Percentiles rank a stretch among this genome's conserved stretches.
Conservation (phyloP, 2,888 invertebrate genomes). For the Dyspetes luteomarginatus region DNA sequence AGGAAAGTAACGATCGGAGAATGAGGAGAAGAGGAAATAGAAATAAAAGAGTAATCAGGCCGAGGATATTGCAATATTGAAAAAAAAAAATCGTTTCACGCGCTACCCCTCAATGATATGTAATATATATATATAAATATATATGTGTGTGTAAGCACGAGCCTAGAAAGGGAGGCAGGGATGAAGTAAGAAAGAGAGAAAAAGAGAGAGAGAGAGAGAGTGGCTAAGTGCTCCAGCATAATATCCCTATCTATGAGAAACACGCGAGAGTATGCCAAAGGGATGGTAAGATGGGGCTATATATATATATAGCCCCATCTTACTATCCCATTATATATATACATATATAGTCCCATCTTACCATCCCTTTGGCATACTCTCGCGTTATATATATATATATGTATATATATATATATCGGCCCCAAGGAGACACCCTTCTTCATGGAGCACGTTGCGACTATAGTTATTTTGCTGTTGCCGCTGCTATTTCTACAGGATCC, state of each 20-base stretch:
- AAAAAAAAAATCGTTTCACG: conserved; percentile 6
- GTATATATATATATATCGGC: neutral
- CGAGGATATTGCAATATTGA: conserved; percentile 43
- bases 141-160: conserved; percentile 19
- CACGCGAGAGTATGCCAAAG: conserved; percentile 51
- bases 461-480: neutral
- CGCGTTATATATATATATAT: too few species aligned
- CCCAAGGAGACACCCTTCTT: conserved; percentile 27
- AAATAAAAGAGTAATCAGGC: conserved; percentile 1
- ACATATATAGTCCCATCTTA: too few species aligned
- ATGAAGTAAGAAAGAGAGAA: neutral
- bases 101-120: neutral
- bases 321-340: too few species aligned
- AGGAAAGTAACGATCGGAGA: neutral
- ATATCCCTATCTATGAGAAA: conserved; percentile 63
- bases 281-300: neutral
- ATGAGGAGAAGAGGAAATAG: conserved; percentile 6
- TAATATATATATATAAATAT: neutral
- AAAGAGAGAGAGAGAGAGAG: conserved; percentile 26
- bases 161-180: neutral
- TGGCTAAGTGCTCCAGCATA: conserved; percentile 59
- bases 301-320: neutral
- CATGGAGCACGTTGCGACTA: conserved; percentile 25
- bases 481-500: conserved; percentile 8
- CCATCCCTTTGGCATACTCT: too few species aligned